A percentile compares a stretch with the other conserved stretches of the same genome.
Evolutionary conservation across 1,140 invertebrate genomes (phyloP).

Genomic region (Pogonus chalceus): DNA sequence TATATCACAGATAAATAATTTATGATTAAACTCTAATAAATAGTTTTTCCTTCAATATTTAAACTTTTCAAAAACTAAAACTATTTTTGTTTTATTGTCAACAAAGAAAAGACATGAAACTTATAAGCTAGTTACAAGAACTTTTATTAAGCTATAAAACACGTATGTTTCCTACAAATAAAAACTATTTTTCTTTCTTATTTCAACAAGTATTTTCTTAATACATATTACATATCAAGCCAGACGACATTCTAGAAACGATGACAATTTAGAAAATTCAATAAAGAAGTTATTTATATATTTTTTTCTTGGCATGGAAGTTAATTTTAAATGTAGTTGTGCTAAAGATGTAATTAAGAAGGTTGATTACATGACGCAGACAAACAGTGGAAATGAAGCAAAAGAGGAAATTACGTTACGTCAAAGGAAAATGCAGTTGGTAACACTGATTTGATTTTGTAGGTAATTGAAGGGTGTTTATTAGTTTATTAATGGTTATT

Average conservation of each 20-base stretch:
- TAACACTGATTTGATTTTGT: not conserved
- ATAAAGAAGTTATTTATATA: not conserved
- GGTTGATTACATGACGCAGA: not conserved
- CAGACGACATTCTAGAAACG: not conserved
- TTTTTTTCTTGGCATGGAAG: not conserved
- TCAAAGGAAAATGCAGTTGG: not conserved
- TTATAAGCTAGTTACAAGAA: not conserved
- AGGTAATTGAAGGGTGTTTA: not conserved
- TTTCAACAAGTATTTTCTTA: conserved; percentile 5
- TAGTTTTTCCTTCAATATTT: too few species aligned
- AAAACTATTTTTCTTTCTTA: not conserved
- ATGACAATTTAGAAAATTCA: not conserved
- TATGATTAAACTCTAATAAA: too few species aligned
- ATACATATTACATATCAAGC: not conserved
- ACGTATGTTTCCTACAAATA: conserved; percentile 3
- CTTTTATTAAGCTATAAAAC: conserved; percentile 9
- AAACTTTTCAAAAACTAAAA: too few species aligned
- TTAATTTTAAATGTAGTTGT: not conserved
- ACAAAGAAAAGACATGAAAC: not conserved
- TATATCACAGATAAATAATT: too few species aligned
- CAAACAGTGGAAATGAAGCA: not conserved
- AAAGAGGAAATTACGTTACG: not conserved
- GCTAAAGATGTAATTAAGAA: not conserved
- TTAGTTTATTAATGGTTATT: conserved; percentile 33
- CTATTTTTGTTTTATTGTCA: too few species aligned